These are phyloP conservation scores for Chaetorhynchus papuensis DNA, from an alignment of 2,113 vertebrate genomes.

Conservation along the genomic window DNA sequence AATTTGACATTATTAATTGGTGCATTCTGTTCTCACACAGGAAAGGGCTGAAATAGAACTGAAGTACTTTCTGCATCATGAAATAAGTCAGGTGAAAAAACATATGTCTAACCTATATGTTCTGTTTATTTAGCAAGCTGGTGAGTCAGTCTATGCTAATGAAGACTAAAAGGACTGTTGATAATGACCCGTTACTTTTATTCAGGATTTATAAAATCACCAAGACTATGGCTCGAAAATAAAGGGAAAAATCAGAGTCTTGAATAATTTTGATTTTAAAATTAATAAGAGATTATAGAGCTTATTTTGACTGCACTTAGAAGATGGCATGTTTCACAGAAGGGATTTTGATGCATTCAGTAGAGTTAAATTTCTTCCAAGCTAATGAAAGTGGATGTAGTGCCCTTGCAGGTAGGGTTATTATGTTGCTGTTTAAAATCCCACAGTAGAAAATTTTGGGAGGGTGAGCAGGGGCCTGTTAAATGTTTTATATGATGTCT, in stretches of 20 bases:
- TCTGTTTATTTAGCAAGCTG: constrained; percentile 4
- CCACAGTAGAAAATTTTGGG: not conserved
- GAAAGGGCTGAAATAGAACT: not conserved
- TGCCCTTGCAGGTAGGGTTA: not conserved
- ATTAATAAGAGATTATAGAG: not conserved
- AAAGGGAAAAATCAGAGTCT: not conserved
- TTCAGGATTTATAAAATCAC: not conserved
- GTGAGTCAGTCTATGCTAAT: not conserved
- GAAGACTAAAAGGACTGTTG: not conserved
- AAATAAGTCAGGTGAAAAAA: constrained; percentile 14
- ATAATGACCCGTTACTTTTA: not conserved
- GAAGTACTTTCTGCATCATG: not conserved
- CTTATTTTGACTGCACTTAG: not conserved
- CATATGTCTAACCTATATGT: not conserved
- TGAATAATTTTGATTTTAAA: not conserved
- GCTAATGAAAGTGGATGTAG: not conserved
- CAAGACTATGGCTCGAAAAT: not conserved
- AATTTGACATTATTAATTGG: constrained; percentile 30
- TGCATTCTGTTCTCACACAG: not conserved
- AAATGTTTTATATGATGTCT: not conserved
- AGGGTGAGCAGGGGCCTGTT: not conserved
- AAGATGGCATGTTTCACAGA: not conserved
- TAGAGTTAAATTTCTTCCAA: not conserved
- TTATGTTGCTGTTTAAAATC: not conserved
- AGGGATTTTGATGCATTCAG: not conserved